Conservation (phyloP, 2,797 vertebrate genomes). For the Melopsittacus undulatus region DNA sequence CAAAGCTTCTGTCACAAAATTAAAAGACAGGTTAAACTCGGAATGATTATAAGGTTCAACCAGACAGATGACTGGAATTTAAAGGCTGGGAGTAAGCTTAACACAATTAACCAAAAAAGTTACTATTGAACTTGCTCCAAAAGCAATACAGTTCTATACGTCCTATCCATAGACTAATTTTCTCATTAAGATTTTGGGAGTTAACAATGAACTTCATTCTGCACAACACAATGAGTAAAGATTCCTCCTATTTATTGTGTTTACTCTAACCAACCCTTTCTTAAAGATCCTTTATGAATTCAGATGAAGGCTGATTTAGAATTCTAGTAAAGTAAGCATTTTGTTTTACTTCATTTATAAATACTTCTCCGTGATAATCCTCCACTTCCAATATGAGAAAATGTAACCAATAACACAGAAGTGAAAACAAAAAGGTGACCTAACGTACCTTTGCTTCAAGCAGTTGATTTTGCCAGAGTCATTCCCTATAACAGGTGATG, state of each 20-base stretch:
- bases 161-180: background rate
- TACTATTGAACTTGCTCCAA: background rate
- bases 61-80: background rate
- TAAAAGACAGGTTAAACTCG: background rate
- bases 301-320: background rate
- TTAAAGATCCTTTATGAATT: background rate
- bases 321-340: background rate
- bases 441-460: background rate
- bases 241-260: background rate
- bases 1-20: background rate
- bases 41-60: background rate
- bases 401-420: background rate
- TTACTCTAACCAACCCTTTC: background rate
- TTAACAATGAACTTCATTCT: background rate
- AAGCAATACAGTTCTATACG: background rate
- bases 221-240: background rate
- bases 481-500: accelerated
- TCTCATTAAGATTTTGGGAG: background rate
- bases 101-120: background rate
- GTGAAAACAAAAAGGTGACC: accelerated
- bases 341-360: background rate
- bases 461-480: background rate
- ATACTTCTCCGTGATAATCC: background rate
- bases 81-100: background rate
- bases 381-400: background rate